Percentiles rank a stretch among this genome's conserved stretches.
Evolutionary conservation across 92 coral and sea anemone genomes (phyloP).

Genomic region (Porites divaricata): DNA sequence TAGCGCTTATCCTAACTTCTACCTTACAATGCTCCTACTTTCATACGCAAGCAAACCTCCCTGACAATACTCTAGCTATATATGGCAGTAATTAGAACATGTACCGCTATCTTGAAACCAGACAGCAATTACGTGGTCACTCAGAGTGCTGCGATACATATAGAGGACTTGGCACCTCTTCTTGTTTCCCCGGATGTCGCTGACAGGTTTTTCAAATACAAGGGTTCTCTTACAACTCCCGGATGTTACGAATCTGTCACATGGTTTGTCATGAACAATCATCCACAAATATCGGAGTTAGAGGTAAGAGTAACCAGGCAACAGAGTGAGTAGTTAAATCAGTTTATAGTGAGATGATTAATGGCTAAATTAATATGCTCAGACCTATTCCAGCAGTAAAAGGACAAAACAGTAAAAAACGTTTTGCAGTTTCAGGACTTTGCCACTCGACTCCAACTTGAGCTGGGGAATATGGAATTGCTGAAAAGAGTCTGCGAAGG

Average conservation of each 20-base stretch:
- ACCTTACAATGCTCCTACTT: no score
- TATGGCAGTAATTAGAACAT: no score
- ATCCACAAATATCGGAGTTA: slow-evolving; percentile 52
- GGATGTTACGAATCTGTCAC: slow-evolving; percentile 71
- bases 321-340: not conserved
- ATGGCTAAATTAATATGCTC: not conserved
- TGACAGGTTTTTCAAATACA: slow-evolving; percentile 68
- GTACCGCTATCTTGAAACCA: not conserved
- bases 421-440: no score
- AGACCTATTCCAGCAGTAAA: no score
- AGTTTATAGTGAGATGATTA: no score
- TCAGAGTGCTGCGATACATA: slow-evolving; percentile 52
- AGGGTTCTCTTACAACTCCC: slow-evolving; percentile 71
- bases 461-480: no score
- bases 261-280: slow-evolving; percentile 70
- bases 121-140: slow-evolving; percentile 52
- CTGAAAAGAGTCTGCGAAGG: no score
- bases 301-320: slow-evolving; percentile 31
- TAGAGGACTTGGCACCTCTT: slow-evolving; percentile 63
- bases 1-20: no score
- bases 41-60: no score
- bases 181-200: slow-evolving; percentile 64
- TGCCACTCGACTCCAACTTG: no score
- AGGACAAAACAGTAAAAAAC: no score
- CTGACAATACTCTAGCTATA: no score